A percentile compares a stretch with the other conserved stretches of the same genome.
These are phyloP conservation scores for Phrynosoma blainvillii DNA, from an alignment of 2,113 vertebrate genomes.

Conservation along the genomic window DNA sequence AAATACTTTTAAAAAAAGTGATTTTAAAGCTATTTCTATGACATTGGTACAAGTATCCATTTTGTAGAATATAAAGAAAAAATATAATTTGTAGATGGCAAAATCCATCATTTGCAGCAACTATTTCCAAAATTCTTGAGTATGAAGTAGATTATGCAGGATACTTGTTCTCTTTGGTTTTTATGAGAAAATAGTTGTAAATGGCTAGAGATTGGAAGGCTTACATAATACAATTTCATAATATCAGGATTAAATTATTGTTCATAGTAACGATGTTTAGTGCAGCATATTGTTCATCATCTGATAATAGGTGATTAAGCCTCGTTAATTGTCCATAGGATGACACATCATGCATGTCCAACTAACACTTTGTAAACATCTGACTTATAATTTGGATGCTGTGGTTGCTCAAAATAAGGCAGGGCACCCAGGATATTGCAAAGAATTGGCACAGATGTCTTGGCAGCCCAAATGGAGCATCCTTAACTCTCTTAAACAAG, in stretches of 20 bases:
- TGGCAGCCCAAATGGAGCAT: not conserved
- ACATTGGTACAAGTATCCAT: not conserved
- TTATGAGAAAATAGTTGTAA: not conserved
- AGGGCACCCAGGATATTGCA: constrained; percentile 15
- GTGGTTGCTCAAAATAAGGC: not conserved
- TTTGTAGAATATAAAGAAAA: not conserved
- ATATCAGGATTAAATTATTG: constrained; percentile 5
- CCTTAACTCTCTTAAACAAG: no score
- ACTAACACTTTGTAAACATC: constrained; percentile 6
- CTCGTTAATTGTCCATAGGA: not conserved
- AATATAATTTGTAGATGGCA: not conserved
- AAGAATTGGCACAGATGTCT: not conserved
- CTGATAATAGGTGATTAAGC: constrained; percentile 10
- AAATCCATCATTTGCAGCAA: not conserved
- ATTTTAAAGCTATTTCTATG: not conserved
- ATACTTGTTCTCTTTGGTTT: not conserved
- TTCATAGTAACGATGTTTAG: not conserved
- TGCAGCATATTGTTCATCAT: constrained; percentile 1
- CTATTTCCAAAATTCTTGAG: not conserved
- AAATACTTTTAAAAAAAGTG: no score
- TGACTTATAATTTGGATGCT: constrained; percentile 11
- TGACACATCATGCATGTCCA: not conserved
- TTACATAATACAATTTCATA: not conserved
- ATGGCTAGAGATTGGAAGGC: not conserved
- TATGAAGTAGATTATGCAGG: not conserved